Evolutionary conservation across 2,888 invertebrate genomes (phyloP), one percentile per base, ranked within the genome.

Genomic region (Heliconius charithonia): DNA sequence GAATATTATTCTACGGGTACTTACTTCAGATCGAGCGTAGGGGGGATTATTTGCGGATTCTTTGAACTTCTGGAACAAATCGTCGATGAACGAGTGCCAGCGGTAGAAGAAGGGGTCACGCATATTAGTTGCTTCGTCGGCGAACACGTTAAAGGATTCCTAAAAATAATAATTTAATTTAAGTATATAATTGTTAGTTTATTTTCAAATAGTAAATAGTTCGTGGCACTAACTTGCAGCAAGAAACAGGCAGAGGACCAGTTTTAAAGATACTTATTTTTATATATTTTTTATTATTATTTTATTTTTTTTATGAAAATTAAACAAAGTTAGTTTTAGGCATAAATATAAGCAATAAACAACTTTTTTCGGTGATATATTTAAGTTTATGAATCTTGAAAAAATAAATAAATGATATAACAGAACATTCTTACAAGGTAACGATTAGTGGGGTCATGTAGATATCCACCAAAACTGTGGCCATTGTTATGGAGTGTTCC

Each of bases 61-160:
- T 89, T 98, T 98, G 89, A 96, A 96, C 82, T 96, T 96, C 83
- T 96, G 96, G 95, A 97, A 98, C 45, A 97, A 89, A 81, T 96
- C 96, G 84, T 98, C 97, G 71, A 98, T 95, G 88, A 96, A 97
- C 0, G 97, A 96, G 87, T 98, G 98, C 97, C 97, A 98, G 86
- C 97, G 96, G 93, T 97, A 98, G 95, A 98, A 98, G 81, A 97
- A 94, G 0, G 98, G 98, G 90, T 98, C 98, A 72, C 98, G 95
- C 97, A 98, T 97, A 0, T 97, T 97, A 0, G 97, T 97, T 0
- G 97, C 96, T 9, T 97, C 96, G 86, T 98, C 98, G 0, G 97
- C 97, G 95, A 98, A 97, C 0, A 97, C 96, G 62, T 97, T 96
- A 84, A 97, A 97, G 2, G 96, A 95, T 95, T 98, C 98, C 97